Conservation (phyloP, 2,888 invertebrate species). For the Vesta saturnalis region DNA sequence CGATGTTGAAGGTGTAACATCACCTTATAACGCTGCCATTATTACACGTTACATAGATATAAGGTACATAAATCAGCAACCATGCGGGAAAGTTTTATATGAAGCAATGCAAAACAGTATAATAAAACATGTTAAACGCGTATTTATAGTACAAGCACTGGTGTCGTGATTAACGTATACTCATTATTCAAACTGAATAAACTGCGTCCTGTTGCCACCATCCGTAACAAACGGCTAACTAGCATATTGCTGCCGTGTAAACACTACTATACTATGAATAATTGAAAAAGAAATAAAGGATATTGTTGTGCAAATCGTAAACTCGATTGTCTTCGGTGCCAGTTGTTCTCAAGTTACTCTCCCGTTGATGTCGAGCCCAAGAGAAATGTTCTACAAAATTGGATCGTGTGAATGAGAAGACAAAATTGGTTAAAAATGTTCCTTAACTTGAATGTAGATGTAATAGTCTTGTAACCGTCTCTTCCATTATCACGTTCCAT, state of each 20-base stretch:
- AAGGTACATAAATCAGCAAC: constrained; percentile 58
- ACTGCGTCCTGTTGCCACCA: constrained; percentile 55
- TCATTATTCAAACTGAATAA: constrained; percentile 59
- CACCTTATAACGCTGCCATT: constrained; percentile 57
- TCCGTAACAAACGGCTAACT: constrained; percentile 50
- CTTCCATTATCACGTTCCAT: background rate
- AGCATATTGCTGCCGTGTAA: constrained; percentile 40
- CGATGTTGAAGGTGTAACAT: constrained; percentile 53
- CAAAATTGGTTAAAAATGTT: constrained; percentile 37
- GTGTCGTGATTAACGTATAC: constrained; percentile 59
- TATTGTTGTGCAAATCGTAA: constrained; percentile 40
- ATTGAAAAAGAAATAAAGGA: constrained; percentile 39
- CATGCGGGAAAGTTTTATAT: constrained; percentile 60
- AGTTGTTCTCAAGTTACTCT: constrained; percentile 38
- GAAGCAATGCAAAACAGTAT: constrained; percentile 59
- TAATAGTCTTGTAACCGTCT: constrained; percentile 12
- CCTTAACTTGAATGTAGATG: constrained; percentile 24
- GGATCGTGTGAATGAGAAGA: constrained; percentile 37
- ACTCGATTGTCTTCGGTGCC: constrained; percentile 38
- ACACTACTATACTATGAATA: constrained; percentile 37
- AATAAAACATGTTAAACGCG: constrained; percentile 60
- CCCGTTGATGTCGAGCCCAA: constrained; percentile 37
- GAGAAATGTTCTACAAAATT: constrained; percentile 39
- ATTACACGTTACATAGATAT: constrained; percentile 59
- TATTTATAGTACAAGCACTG: constrained; percentile 59